Conservation (phyloP, 2,113 vertebrate species). For the Colossoma macropomum region DNA sequence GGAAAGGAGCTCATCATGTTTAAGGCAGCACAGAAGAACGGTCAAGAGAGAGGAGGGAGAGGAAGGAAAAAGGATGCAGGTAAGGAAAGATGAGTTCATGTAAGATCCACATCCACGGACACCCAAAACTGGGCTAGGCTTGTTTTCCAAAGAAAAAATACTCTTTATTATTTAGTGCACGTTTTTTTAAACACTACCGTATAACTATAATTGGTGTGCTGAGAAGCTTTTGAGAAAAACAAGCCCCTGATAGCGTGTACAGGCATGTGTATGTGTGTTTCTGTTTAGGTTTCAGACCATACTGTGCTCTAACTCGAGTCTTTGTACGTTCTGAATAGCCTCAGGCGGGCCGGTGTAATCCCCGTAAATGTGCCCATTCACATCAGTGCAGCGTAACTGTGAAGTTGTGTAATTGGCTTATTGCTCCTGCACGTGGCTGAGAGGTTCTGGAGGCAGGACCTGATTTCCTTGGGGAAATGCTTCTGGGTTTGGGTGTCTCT, state of each 20-base stretch:
- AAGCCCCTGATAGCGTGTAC: background rate
- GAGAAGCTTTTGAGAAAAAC: background rate
- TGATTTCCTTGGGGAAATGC: conserved; percentile 7
- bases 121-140: background rate
- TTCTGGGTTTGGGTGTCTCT: background rate
- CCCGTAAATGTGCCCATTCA: conserved; percentile 10
- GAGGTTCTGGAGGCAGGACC: background rate
- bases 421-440: background rate
- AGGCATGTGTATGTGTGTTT: background rate
- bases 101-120: background rate
- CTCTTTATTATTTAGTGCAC: background rate
- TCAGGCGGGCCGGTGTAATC: background rate
- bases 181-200: background rate
- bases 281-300: background rate
- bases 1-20: conserved; percentile 42
- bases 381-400: background rate
- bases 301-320: background rate
- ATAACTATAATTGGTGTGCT: background rate
- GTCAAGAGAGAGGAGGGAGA: conserved; percentile 41
- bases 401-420: conserved; percentile 27
- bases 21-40: conserved; percentile 42
- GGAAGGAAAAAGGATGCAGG: conserved; percentile 42
- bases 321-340: background rate
- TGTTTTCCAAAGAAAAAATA: background rate
- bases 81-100: conserved; percentile 1